phyloP scores from a whole-genome alignment of 2,113 vertebrate genomes.

The Egretta garzetta region DNA sequence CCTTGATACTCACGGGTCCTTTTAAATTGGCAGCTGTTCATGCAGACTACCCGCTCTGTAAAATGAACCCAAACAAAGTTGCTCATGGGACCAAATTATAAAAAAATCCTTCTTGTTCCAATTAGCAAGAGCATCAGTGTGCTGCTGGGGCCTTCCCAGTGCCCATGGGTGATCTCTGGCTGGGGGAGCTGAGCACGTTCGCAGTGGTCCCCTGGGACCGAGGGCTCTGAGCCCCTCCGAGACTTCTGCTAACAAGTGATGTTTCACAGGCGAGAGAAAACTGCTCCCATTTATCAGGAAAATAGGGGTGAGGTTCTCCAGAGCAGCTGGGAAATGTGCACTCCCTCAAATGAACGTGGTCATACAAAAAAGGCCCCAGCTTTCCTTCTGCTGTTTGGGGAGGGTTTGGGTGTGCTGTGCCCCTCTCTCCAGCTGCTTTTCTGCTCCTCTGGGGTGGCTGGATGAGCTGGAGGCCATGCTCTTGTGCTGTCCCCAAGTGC shows the following conservation, averaged over 20 bases:
- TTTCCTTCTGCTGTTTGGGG: neutral
- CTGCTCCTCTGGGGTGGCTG: neutral
- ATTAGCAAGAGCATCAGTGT: neutral
- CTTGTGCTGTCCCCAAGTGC: neutral
- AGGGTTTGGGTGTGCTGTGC: neutral
- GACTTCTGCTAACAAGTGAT: neutral
- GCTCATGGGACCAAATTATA: neutral
- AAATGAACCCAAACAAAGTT: neutral
- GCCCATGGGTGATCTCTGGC: neutral
- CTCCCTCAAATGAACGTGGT: neutral
- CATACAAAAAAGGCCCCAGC: neutral
- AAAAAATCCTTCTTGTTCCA: neutral
- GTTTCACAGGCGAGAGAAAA: neutral
- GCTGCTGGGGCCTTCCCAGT: neutral
- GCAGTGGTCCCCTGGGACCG: neutral
- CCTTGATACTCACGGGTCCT: neutral
- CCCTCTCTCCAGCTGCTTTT: neutral
- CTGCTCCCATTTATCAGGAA: neutral
- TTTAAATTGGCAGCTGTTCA: neutral
- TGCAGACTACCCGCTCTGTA: neutral
- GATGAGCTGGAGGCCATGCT: neutral
- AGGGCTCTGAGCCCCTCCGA: neutral
- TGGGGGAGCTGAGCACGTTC: neutral
- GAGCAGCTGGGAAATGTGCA: neutral
- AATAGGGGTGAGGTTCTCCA: neutral